These are phyloP conservation scores for Odontocolon sp. DNA, from an alignment of 2,888 invertebrate genomes.

Conservation along the genomic window DNA sequence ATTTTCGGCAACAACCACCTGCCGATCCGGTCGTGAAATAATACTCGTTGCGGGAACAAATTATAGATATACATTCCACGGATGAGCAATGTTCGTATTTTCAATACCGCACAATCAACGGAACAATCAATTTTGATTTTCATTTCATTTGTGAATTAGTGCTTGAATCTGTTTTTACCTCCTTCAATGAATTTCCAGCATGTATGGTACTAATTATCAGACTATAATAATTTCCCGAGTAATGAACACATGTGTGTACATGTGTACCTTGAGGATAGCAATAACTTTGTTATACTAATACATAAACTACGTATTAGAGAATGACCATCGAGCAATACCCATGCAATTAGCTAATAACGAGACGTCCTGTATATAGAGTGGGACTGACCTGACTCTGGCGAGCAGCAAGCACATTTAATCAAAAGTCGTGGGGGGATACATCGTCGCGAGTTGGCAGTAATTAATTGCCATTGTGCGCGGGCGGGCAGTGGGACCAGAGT, in stretches of 20 bases:
- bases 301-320: constrained; percentile 44
- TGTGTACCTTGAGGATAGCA: neutral
- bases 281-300: constrained; percentile 41
- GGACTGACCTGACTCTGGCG: neutral
- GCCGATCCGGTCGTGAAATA: constrained; percentile 68
- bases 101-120: constrained; percentile 39
- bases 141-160: constrained; percentile 36
- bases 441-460: constrained; percentile 65
- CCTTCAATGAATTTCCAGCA: constrained; percentile 19
- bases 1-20: constrained; percentile 68
- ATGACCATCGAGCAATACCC: constrained; percentile 50
- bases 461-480: constrained; percentile 72
- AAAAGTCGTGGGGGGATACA: constrained; percentile 59
- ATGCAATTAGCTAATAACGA: constrained; percentile 58
- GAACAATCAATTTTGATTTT: constrained; percentile 19
- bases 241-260: neutral
- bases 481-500: constrained; percentile 25
- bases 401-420: constrained; percentile 57
- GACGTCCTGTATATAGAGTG: constrained; percentile 38
- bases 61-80: neutral
- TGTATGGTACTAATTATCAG: too few relatives aligned
- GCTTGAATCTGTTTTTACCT: neutral
- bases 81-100: neutral
- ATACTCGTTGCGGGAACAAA: constrained; percentile 54
- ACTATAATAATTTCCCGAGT: too few relatives aligned